Conservation (phyloP, 2,113 vertebrate species). For the Toxostoma redivivum region DNA sequence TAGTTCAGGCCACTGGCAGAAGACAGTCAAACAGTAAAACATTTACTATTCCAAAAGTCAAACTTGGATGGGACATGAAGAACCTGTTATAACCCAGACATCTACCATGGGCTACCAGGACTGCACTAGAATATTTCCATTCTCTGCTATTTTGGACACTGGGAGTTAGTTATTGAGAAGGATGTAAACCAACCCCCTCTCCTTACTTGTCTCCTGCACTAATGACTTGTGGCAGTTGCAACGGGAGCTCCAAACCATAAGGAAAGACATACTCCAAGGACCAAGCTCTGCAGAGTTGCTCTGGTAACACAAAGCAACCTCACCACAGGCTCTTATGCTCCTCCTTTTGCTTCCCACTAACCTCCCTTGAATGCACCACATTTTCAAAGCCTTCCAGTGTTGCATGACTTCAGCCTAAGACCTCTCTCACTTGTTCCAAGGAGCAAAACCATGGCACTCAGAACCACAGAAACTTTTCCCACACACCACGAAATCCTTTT, state of each 20-base stretch:
- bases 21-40: background rate
- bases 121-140: background rate
- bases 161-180: background rate
- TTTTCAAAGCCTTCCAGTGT: background rate
- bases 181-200: background rate
- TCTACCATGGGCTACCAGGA: background rate
- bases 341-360: background rate
- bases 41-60: background rate
- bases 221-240: background rate
- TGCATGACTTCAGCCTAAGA: background rate
- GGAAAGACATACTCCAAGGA: background rate
- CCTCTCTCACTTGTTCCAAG: background rate
- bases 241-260: background rate
- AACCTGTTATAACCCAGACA: background rate
- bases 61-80: background rate
- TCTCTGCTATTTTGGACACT: background rate
- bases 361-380: background rate
- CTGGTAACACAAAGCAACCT: background rate
- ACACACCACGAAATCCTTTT: background rate
- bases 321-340: background rate
- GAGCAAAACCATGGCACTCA: background rate
- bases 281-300: background rate
- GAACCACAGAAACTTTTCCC: background rate
- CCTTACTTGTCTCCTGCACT: background rate
- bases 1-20: background rate